Base-by-base conservation (phyloP, 1,140 invertebrate genomes). In the Zophobas morio region DNA sequence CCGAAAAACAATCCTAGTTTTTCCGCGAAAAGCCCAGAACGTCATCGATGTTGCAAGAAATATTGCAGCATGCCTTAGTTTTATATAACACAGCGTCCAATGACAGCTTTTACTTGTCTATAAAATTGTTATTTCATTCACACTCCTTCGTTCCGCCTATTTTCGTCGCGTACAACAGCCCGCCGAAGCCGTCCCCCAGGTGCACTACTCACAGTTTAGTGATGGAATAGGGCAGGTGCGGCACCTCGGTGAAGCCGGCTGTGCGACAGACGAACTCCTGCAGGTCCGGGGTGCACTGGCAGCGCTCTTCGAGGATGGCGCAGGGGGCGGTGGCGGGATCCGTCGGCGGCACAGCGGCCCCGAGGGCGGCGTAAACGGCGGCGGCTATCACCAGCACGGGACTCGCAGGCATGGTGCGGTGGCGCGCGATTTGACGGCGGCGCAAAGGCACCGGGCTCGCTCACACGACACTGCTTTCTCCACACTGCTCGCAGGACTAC, bases 161-260 rank as follows among this genome's bases (percentile, higher is more conserved):
- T 63, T 40, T n/a, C 6, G 57, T 34, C 57, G 32, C 49, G 2
- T 5, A 2, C 20, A 20, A 20, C 20, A 20, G 20, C 20, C 20
- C 20, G 20, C 35, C 53, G 8, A 34, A 33, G 53, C 33, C 5
- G 53, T 54, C 53, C 53, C 53, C 53, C 53, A 54, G 53, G 53
- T 54, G 32, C 20, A 20, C 35, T 56, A 86, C 86, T 87, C 80
- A 87, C 86, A 87, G 81, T 86, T 87, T 87, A 39, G 77, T 84
- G 56, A 87, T 82, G 54, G 83, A 84, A 56, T 84, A 81, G 4
- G 86, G 86, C 66, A 87, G 75, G 57, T 81, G 78, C 8, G 86
- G 86, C 51, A 87, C 83, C 6, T 82, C 78, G 1, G 84, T 84
- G 78, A 87, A 87, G 8, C 84, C 86, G 20, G 84, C 86, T 4